phyloP scores from a whole-genome alignment of 2,113 vertebrate species.

The Dipodomys spectabilis region DNA sequence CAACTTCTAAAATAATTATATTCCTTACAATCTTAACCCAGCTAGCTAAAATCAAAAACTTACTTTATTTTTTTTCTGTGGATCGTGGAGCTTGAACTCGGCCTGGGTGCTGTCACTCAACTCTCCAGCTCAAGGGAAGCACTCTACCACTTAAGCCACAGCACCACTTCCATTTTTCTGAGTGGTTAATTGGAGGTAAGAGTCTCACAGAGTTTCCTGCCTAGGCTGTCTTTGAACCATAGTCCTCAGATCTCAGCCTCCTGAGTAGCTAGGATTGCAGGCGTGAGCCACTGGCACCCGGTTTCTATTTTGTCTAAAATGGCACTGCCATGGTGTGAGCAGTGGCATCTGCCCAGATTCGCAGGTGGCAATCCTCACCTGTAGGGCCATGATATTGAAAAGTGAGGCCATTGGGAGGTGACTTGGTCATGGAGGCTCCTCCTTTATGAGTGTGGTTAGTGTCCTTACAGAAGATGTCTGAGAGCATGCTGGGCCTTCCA shows the following conservation, averaged over 20 bases:
- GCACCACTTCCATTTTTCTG: no score
- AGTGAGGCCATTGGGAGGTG: not conserved
- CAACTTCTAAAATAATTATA: slow-evolving; percentile 28
- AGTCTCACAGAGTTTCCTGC: no score
- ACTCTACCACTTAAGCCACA: no score
- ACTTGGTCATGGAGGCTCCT: not conserved
- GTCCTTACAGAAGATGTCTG: not conserved
- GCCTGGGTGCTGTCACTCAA: no score
- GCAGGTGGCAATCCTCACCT: not conserved
- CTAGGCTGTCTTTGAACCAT: no score
- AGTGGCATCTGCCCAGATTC: not conserved
- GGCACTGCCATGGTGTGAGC: not conserved
- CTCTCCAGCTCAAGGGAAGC: no score
- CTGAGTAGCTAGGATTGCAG: no score
- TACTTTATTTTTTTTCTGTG: not conserved
- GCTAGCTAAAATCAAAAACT: slow-evolving; percentile 27
- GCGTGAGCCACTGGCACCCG: no score
- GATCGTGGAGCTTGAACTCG: no score
- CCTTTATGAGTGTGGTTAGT: not conserved
- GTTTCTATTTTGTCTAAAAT: not conserved
- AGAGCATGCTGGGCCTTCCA: not conserved
- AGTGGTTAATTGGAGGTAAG: no score
- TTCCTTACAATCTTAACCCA: not conserved
- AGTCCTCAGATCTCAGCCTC: no score
- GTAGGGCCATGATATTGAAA: not conserved